phyloP scores from a whole-genome alignment of 2,797 vertebrate genomes.

The Ctenosaura bakeri region DNA sequence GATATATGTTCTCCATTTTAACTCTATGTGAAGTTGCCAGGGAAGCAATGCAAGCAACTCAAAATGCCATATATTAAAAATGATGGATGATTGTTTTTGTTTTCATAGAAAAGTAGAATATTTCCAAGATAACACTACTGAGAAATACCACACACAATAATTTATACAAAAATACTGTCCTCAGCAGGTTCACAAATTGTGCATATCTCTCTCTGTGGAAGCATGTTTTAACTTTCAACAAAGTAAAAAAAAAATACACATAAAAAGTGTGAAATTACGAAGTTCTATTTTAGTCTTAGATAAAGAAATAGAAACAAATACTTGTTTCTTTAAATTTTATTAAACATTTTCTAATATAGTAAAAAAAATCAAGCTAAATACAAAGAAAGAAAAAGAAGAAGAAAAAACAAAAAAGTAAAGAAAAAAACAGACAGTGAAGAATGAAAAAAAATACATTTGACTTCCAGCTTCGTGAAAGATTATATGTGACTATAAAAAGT shows the following conservation, averaged over 20 bases:
- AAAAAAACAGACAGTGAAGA: no score
- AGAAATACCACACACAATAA: background rate
- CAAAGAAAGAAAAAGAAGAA: no score
- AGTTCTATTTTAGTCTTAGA: constrained; percentile 1
- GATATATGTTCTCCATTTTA: background rate
- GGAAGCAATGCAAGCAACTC: background rate
- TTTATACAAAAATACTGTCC: background rate
- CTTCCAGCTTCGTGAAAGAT: no score
- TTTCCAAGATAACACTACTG: background rate
- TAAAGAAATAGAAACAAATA: no score
- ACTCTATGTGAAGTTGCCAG: background rate
- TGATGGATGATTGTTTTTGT: background rate
- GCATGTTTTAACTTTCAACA: background rate
- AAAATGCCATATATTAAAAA: constrained; percentile 12
- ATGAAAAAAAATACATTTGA: no score
- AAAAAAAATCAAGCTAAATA: no score
- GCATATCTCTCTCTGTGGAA: background rate
- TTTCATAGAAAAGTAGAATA: background rate
- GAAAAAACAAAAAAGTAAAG: no score
- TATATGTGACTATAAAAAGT: no score
- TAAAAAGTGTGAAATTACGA: background rate
- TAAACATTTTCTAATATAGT: no score
- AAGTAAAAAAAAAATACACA: background rate
- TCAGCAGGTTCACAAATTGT: background rate
- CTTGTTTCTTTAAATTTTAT: no score